phyloP scores from a whole-genome alignment of 2,113 vertebrate genomes.

The Terrapene triunguis region DNA sequence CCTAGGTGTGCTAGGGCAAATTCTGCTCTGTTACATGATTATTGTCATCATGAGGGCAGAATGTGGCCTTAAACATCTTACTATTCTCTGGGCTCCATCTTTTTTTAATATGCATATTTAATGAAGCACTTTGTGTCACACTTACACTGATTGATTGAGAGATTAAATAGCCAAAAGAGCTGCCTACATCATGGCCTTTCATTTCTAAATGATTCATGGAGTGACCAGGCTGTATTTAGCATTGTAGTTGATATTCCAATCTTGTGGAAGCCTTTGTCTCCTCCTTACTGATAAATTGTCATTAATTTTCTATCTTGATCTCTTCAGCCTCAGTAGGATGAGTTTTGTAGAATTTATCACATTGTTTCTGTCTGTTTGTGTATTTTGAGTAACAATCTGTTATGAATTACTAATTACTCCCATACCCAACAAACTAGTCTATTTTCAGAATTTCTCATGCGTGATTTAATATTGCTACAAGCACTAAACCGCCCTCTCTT shows the following conservation, averaged over 20 bases:
- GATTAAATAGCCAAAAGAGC: not conserved
- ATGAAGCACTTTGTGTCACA: not conserved
- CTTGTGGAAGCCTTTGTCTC: not conserved
- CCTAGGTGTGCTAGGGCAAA: not conserved
- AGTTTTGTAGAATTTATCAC: not conserved
- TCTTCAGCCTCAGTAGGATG: not conserved
- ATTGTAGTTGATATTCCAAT: not conserved
- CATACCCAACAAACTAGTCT: not conserved
- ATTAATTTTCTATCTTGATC: not conserved
- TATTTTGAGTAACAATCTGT: no score
- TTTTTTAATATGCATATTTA: constrained; percentile 28
- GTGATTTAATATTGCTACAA: not conserved
- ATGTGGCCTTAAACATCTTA: constrained; percentile 5
- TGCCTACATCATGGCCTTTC: not conserved
- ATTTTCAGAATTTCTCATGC: not conserved
- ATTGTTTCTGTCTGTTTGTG: no score
- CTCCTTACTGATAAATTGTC: not conserved
- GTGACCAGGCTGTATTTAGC: not conserved
- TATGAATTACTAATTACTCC: no score
- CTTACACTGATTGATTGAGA: constrained; percentile 25
- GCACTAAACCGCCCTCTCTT: no score
- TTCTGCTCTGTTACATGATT: not conserved
- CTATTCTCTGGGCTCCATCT: not conserved
- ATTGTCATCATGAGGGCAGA: not conserved
- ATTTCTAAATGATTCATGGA: not conserved